Conservation (phyloP, 1,140 invertebrate genomes). For the Pristionchus pacificus region DNA sequence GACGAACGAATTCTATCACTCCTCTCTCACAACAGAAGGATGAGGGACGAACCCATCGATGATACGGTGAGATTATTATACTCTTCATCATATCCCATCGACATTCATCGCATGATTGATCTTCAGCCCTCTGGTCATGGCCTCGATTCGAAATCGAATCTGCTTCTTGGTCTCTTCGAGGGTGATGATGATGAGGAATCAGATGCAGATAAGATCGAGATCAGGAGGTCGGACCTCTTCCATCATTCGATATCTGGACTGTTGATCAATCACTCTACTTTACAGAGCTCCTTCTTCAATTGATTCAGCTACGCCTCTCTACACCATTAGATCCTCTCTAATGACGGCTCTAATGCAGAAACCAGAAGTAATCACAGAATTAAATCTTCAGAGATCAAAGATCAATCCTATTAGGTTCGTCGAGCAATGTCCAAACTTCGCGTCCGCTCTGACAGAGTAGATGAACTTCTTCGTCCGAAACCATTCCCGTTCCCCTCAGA, state of each 20-base stretch:
- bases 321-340: background rate
- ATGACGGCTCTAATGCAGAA: background rate
- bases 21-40: constrained; percentile 11
- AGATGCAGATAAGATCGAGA: constrained; percentile 19
- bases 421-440: background rate
- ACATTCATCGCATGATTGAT: too few species aligned
- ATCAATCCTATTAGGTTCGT: background rate
- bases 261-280: too few species aligned
- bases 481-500: background rate
- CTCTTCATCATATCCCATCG: too few species aligned
- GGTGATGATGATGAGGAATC: constrained; percentile 19
- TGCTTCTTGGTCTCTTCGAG: constrained; percentile 29
- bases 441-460: background rate
- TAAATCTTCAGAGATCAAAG: background rate
- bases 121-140: too few species aligned
- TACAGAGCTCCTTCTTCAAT: too few species aligned
- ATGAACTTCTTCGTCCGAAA: background rate
- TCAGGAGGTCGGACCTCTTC: constrained; percentile 2
- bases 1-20: constrained; percentile 17
- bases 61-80: too few species aligned
- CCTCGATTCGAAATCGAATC: too few species aligned
- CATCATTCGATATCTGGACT: too few species aligned
- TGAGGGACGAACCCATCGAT: constrained; percentile 10
- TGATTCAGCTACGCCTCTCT: too few species aligned
- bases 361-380: background rate